Evolutionary conservation across 2,113 vertebrate genomes (phyloP).

Genomic region (Columba livia): DNA sequence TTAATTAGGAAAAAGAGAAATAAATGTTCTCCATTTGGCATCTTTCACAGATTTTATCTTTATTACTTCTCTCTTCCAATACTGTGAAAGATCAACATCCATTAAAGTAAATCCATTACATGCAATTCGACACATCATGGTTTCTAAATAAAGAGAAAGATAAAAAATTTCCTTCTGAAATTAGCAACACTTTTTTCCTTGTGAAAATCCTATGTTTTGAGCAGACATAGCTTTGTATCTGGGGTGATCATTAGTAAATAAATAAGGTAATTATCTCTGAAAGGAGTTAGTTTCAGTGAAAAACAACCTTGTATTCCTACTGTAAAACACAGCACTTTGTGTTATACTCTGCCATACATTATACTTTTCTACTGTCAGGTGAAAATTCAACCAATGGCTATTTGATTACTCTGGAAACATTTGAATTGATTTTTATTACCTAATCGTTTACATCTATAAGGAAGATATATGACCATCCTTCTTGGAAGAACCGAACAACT

Average conservation of each 20-base stretch:
- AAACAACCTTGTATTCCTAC: neutral
- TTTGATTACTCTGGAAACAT: constrained; percentile 55
- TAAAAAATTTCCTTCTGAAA: constrained; percentile 22
- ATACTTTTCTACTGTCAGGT: constrained; percentile 24
- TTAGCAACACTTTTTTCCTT: neutral
- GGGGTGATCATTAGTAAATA: constrained; percentile 29
- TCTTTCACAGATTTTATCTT: constrained; percentile 37
- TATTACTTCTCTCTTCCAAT: constrained; percentile 28
- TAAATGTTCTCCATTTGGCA: constrained; percentile 17
- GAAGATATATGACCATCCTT: constrained; percentile 6
- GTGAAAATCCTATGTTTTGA: neutral
- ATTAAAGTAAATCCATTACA: constrained; percentile 27
- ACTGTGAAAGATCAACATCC: constrained; percentile 32
- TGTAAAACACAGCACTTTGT: neutral
- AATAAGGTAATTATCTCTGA: constrained; percentile 38
- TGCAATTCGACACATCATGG: constrained; percentile 19
- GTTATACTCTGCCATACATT: constrained; percentile 1
- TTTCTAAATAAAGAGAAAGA: constrained; percentile 17
- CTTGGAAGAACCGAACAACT: neutral
- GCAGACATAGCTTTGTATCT: neutral
- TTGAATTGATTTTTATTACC: constrained; percentile 49
- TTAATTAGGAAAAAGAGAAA: constrained; percentile 44
- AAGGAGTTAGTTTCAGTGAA: constrained; percentile 6
- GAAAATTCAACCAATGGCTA: constrained; percentile 33
- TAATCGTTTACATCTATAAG: neutral